Base-by-base conservation (phyloP, 2,797 vertebrate genomes). In the Molossus alvarezi region DNA sequence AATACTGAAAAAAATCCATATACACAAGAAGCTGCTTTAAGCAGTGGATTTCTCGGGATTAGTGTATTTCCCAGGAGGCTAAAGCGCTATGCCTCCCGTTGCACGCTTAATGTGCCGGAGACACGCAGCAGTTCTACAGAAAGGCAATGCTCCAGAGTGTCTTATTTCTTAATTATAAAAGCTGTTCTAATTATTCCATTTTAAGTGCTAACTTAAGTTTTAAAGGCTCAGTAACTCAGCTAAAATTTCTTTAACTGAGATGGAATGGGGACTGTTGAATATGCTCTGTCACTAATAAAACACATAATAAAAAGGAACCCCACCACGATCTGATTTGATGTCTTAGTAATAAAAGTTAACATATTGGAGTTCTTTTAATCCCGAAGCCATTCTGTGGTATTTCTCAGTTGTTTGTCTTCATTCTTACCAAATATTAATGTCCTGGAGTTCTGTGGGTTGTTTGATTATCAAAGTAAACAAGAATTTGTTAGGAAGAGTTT, bases 81-180 rank as follows among this genome's bases (percentile, higher is more conserved):
- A 96, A 97, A 95, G 80, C 96, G 90, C 86, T 94, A 88, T 98
- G 95, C 96, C 95, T 98, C 91, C 96, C 94, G 95, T 97, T 96
- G 94, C 20, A 82, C 91, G 95, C 96, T 97, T 98, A 97, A 96
- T 97, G 95, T 97, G 96, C 51, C 91, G 51, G 75, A 97, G 92
- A 96, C 88, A 84, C 79, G 87, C 91, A 96, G 75, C 98, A 94
- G 96, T 98, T 98, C 96, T 97, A 60, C 93, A 97, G 96, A 97
- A 94, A 98, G 95, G 93, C 82, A 86, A 51, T 97, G 73, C 97
- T 96, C 90, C 93, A 83, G 91, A 97, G 96, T 91, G 95, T 95
- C 95, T 97, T 97, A 37, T 88, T 95, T 98, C 93, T 97, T 97
- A 96, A 98, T 98, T 98, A 87, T 97, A 90, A 93, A 96, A 79